Evolutionary conservation across 2,113 vertebrate species (phyloP), one percentile per base, ranked within the genome.

Genomic region (Atherinomorus stipes): DNA sequence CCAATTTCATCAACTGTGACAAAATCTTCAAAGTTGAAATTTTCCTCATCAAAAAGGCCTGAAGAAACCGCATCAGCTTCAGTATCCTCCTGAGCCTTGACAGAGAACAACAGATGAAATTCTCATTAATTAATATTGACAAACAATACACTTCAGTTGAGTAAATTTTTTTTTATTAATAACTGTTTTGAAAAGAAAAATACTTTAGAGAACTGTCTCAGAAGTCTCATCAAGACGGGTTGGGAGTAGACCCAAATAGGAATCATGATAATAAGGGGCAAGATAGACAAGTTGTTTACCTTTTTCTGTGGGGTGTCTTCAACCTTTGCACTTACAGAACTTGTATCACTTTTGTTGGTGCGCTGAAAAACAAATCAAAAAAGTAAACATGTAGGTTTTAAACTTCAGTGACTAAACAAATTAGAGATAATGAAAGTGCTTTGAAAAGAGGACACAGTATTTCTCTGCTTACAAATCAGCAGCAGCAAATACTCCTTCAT

Each of bases 1-100:
- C 34, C 44, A 5, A 90, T 62, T 76, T 91, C 88, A 60, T 90
- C 90, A 15, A 91, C 74, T 0, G 81, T 89, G 37, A 91, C 85
- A 70, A 90, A 91, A n/a, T 88, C 88, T 0, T 82, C 81, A 23
- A 87, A 65, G 66, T 83, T 71, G 47, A 90, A 85, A 23, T 37
- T 19, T 11, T 51, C 23, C n/a, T 67, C 57, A 4, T 86, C 64
- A 34, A 74, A 74, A 12, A 47, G 1, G 13, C 52, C 47, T 11
- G 45, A 62, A 1, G 51, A 44, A 19, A 34, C 0, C 0, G 0
- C 54, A 4, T 50, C 63, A 22, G 53, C 19, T 9, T 49, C 44
- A 3, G 18, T 22, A 4, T 80, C 51, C 2, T 53, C 62, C 21
- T 50, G 38, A 60, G 0, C 19, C 78, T 81, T 54, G 7, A 37